Evolutionary conservation across 2,888 invertebrate genomes (phyloP).

Genomic region (Ormyrus labotus): DNA sequence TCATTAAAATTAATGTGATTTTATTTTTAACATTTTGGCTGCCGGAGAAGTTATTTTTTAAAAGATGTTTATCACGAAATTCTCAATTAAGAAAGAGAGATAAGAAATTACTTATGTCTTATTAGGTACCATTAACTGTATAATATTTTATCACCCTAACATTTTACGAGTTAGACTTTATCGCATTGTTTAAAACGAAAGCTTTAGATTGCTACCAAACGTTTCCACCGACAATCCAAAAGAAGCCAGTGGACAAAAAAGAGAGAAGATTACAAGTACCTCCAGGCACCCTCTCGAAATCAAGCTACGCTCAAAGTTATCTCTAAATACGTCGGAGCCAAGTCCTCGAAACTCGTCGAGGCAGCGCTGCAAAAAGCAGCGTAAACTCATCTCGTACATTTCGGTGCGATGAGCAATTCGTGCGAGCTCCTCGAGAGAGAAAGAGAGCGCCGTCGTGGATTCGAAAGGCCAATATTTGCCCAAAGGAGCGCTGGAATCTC

Average conservation of each 20-base stretch:
- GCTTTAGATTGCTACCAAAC: too few species aligned
- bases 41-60: neutral
- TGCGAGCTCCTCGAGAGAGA: too few species aligned
- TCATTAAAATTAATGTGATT: neutral
- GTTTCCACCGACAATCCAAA: too few species aligned
- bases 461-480: slow-evolving; percentile 37
- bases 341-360: neutral
- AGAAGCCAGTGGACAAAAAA: too few species aligned
- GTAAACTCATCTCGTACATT: slow-evolving; percentile 7
- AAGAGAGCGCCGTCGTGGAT: neutral
- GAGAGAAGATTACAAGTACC: too few species aligned
- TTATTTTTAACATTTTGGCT: neutral
- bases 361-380: neutral
- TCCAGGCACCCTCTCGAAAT: neutral
- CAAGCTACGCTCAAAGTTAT: neutral
- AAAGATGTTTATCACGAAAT: neutral
- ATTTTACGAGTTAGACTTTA: too few species aligned
- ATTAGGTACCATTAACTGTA: too few species aligned
- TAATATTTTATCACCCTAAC: too few species aligned
- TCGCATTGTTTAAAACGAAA: too few species aligned
- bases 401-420: neutral
- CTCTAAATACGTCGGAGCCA: slow-evolving; percentile 19
- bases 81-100: neutral
- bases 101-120: too few species aligned
- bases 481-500: neutral